Percentiles rank a stretch among this genome's conserved stretches.
phyloP scores from a whole-genome alignment of 1,140 invertebrate species.

The Hylyphantes graminicola region DNA sequence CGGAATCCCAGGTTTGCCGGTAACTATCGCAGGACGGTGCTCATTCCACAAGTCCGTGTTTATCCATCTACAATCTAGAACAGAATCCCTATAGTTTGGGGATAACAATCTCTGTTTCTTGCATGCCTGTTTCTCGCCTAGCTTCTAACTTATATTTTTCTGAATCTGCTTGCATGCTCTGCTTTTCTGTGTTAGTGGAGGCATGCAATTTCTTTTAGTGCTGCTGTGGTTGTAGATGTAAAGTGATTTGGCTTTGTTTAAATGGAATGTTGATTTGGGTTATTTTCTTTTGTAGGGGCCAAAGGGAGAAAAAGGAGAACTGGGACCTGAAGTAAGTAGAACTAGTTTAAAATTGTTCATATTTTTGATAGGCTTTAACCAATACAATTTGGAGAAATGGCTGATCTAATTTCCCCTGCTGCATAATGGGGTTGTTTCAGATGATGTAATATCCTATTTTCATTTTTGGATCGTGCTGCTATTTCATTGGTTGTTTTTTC shows the following conservation, averaged over 20 bases:
- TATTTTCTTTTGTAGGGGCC: slow-evolving; percentile 53
- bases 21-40: slow-evolving; percentile 57
- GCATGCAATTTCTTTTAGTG: not conserved
- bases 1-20: slow-evolving; percentile 62
- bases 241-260: too few relatives aligned
- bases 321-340: slow-evolving; percentile 51
- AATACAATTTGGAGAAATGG: too few relatives aligned
- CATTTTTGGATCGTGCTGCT: too few relatives aligned
- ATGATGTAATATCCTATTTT: too few relatives aligned
- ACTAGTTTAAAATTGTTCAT: not conserved
- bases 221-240: too few relatives aligned
- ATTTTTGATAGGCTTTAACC: too few relatives aligned
- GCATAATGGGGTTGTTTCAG: too few relatives aligned
- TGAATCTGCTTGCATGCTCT: slow-evolving; percentile 12
- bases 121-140: slow-evolving; percentile 26
- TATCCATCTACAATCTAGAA: slow-evolving; percentile 16
- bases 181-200: not conserved
- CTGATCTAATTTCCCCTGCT: too few relatives aligned
- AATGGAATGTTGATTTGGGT: not conserved
- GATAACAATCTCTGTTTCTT: not conserved
- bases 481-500: too few relatives aligned
- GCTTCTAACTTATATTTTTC: slow-evolving; percentile 1
- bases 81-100: slow-evolving; percentile 20
- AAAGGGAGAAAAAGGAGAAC: slow-evolving; percentile 61
- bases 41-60: slow-evolving; percentile 45